Conservation (phyloP, 2,888 invertebrate species). For the Drosophila subsilvestris region DNA sequence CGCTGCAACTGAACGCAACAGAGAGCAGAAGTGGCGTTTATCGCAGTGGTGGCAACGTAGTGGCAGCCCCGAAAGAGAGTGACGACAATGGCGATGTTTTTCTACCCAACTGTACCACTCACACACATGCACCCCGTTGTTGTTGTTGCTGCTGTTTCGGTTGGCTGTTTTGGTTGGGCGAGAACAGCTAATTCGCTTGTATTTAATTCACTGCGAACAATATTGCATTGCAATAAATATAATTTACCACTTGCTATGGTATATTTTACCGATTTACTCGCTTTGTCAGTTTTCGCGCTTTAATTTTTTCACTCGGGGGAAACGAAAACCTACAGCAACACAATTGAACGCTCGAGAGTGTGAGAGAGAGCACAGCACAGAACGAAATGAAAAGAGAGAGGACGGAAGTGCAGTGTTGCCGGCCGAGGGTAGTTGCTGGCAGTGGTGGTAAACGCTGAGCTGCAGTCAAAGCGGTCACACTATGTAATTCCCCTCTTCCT, state of each 20-base stretch:
- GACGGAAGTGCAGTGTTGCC: slow-evolving; percentile 4
- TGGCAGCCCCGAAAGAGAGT: slow-evolving; percentile 38
- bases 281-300: neutral
- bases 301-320: neutral
- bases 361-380: slow-evolving; percentile 10
- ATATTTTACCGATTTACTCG: neutral
- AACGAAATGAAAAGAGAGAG: neutral
- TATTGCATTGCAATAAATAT: neutral
- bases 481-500: neutral
- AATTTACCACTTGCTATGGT: neutral
- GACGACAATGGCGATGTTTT: slow-evolving; percentile 64
- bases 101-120: slow-evolving; percentile 74
- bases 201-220: neutral
- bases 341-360: slow-evolving; percentile 21
- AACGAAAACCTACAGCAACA: neutral
- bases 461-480: neutral
- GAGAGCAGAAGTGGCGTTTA: neutral
- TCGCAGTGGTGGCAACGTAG: slow-evolving; percentile 34
- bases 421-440: neutral
- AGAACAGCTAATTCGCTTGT: neutral
- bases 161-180: slow-evolving; percentile 19
- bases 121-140: slow-evolving; percentile 38
- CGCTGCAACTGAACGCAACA: neutral
- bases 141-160: neutral
- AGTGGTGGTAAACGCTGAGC: neutral